Conservation (phyloP, 2,113 vertebrate species). For the Butorides virescens region DNA sequence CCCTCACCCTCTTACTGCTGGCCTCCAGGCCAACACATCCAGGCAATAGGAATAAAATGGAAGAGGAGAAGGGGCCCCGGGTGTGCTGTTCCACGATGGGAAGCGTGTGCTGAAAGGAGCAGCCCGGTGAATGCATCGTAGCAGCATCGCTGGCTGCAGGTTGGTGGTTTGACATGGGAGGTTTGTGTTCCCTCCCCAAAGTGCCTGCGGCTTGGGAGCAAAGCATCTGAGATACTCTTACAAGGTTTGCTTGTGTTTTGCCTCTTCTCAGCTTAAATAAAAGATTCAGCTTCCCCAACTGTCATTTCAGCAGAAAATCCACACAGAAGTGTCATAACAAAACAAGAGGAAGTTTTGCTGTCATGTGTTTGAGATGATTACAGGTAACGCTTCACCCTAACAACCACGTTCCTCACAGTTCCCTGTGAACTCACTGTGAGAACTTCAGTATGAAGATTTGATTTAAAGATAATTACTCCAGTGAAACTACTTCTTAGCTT, state of each 20-base stretch:
- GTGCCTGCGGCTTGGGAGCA: not conserved
- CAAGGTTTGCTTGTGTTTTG: not conserved
- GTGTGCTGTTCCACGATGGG: not conserved
- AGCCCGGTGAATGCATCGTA: not conserved
- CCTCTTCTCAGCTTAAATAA: not conserved
- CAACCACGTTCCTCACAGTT: not conserved
- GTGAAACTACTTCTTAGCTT: not conserved
- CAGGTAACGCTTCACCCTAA: not conserved
- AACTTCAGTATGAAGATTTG: not conserved
- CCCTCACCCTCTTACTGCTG: not conserved
- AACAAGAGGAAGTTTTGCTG: not conserved
- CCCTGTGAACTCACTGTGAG: not conserved
- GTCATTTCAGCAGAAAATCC: not conserved
- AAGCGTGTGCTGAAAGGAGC: not conserved
- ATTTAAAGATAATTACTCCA: not conserved
- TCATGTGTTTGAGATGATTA: not conserved
- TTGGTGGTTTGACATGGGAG: not conserved
- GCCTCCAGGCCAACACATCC: not conserved
- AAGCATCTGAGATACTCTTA: not conserved
- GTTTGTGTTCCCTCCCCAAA: not conserved
- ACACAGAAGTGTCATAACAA: not conserved
- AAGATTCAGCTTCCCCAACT: not conserved
- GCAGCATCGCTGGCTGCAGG: not conserved
- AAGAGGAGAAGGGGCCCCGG: not conserved
- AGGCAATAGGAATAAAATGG: not conserved